Base-by-base conservation (phyloP, 2,113 vertebrate species). In the Larimichthys crocea region DNA sequence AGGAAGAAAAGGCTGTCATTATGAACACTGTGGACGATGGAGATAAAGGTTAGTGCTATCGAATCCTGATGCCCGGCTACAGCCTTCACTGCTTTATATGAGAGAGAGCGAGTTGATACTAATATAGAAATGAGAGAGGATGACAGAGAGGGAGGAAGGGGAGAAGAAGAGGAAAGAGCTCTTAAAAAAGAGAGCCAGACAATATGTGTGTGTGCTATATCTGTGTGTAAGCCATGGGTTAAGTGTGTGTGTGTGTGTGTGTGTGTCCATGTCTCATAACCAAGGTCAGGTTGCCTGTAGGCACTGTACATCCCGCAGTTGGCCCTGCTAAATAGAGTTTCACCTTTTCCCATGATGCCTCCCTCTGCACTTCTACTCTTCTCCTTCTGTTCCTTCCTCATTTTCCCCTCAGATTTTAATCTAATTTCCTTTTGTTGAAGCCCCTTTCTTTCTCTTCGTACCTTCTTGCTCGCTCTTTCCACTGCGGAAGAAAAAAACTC, bases 21-120 rank as follows among this genome's bases (percentile, higher is more conserved):
- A 76, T 71, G 79, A 84, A 73, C 63, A 74, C 52, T 46, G 76
- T 31, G 68, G 68, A 82, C 61, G 67, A 65, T 53, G 64, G 82
- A 74, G 80, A 80, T 88, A 85, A 90, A 86, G 90, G 91, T 84
- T 88, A 84, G 79, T 57, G 78, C 70, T 75, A 89, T 85, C 61
- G 68, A 92, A 89, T 88, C 76, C 74, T 62, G 82, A 81, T 80
- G 86, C 56, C 72, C 77, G 35, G 0, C 31, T 72, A 70, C 63
- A 56, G 86, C 76, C 83, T 74, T 66, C 66, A 6, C 65, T 57
- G 79, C 80, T 55, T 52, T 76, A 79, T 70, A 80, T 70, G 52
- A 82, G 69, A 79, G 44, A 77, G 31, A 50, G 57, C 20, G 57
- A 77, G 81, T 76, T 75, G 60, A 48, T 49, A 9, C 22, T 20